Evolutionary conservation across 2,113 vertebrate genomes (phyloP), one percentile per base, ranked within the genome.

Genomic region (Podarcis cretensis): DNA sequence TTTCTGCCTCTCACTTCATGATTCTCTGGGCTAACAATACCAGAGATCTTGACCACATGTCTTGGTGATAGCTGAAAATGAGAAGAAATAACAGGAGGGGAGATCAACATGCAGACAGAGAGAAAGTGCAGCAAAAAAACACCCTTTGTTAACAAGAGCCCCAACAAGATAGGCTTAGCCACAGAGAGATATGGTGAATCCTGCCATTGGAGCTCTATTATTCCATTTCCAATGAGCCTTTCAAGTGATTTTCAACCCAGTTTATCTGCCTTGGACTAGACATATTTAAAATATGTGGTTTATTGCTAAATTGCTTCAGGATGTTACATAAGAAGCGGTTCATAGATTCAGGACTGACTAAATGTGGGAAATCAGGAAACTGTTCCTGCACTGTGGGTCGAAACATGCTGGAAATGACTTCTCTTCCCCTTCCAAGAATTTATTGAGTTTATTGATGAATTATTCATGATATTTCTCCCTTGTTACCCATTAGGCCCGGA

Each of bases 321-420:
- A 63, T 63, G 13, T 20, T 63, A 20, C 59, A 63, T 18, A 20
- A 20, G 18, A 63, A 63, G 59, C 18, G 59, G 18, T 63, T 63
- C 59, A 63, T 63, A 63, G 18, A 63, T 20, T 63, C 59, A 63
- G 59, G 5, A 63, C 59, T 63, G 18, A 20, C 18, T 18, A 63
- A 63, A n/a, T 74, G 92, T 94, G 86, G 87, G 89, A 92, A 91
- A 93, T 91, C 93, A 89, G 91, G 92, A 95, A 94, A 93, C 90
- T 89, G 68, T 18, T 83, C 74, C 48, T 93, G 89, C 76, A 80
- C 82, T 89, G 91, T 87, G 88, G 84, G 90, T 91, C 92, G 90
- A 95, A 95, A 95, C 91, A 91, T 93, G 92, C 76, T 94, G 84
- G 92, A 89, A 95, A 92, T 93, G 90, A 91, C 81, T 91, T 92